Percentiles rank a stretch among this genome's conserved stretches.
Conservation (phyloP, 2,888 invertebrate genomes). For the Dorcus parallelipipedus region DNA sequence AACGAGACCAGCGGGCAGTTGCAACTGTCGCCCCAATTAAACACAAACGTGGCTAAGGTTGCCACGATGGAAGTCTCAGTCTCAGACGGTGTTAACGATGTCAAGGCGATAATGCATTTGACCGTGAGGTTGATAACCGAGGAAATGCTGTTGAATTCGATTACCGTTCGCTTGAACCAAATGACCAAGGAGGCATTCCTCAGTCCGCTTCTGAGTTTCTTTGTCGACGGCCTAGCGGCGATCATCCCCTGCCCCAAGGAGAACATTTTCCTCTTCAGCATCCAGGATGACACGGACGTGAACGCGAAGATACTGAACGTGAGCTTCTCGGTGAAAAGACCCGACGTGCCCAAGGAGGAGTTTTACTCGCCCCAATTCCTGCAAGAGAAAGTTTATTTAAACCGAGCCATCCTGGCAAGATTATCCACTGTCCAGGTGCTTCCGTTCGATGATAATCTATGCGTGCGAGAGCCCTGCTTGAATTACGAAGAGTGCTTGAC, state of each 20-base stretch:
- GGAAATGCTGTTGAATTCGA: slow-evolving; percentile 91
- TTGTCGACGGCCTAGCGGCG: slow-evolving; percentile 86
- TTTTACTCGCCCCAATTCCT: slow-evolving; percentile 87
- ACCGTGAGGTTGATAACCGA: slow-evolving; percentile 88
- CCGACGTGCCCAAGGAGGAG: slow-evolving; percentile 73
- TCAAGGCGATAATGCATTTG: slow-evolving; percentile 88
- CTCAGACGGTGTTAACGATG: slow-evolving; percentile 90
- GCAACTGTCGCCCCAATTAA: slow-evolving; percentile 84
- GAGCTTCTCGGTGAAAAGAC: slow-evolving; percentile 84
- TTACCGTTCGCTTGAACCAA: slow-evolving; percentile 87
- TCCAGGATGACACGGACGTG: slow-evolving; percentile 86
- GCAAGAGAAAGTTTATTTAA: slow-evolving; percentile 90
- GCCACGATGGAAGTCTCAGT: slow-evolving; percentile 94
- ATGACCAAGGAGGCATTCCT: slow-evolving; percentile 92
- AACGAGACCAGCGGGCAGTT: slow-evolving; percentile 82
- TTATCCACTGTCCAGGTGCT: slow-evolving; percentile 87
- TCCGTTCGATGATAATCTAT: slow-evolving; percentile 95
- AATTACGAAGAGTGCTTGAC: slow-evolving; percentile 92
- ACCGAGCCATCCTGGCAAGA: slow-evolving; percentile 80
- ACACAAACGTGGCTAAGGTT: slow-evolving; percentile 91
- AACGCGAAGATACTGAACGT: slow-evolving; percentile 85
- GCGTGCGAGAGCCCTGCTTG: slow-evolving; percentile 90
- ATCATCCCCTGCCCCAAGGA: slow-evolving; percentile 90
- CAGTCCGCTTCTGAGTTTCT: slow-evolving; percentile 82
- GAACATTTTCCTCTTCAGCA: slow-evolving; percentile 88